Percentiles rank a stretch among this genome's conserved stretches.
Conservation (phyloP, 2,113 vertebrate genomes). For the Neolamprologus cancellatus region DNA sequence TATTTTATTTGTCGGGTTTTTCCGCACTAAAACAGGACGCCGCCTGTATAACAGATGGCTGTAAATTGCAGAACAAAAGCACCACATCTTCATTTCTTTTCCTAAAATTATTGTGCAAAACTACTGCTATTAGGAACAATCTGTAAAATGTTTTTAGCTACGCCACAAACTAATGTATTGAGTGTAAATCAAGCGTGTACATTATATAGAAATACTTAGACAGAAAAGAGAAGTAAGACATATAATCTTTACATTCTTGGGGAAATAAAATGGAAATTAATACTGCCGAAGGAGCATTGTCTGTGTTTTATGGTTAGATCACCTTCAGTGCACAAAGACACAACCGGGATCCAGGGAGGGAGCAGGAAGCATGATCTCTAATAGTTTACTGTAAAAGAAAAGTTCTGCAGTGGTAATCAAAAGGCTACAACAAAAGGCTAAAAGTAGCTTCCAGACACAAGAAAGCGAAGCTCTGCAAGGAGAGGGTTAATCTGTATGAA, state of each 20-base stretch:
- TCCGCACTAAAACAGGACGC: neutral
- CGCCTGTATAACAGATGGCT: neutral
- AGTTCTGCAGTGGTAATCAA: neutral
- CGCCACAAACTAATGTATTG: neutral
- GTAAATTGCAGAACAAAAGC: neutral
- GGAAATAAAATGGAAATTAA: neutral
- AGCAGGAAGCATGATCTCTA: conserved; percentile 56
- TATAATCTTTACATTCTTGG: neutral
- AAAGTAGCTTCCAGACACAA: neutral
- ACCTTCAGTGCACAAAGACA: neutral
- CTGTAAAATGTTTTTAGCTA: neutral
- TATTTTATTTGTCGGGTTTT: neutral
- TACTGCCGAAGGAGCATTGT: neutral
- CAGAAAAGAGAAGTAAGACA: neutral
- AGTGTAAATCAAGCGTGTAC: rapidly evolving
- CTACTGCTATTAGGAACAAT: neutral
- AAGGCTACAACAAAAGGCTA: neutral
- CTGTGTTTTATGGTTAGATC: neutral
- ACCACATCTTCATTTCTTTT: neutral
- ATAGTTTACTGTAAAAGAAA: conserved; percentile 11
- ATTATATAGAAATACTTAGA: neutral
- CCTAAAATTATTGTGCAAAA: neutral
- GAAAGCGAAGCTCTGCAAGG: neutral
- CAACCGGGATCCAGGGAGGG: conserved; percentile 1
- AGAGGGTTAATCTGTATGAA: conserved; percentile 20